Percentiles rank a stretch among this genome's conserved stretches.
Evolutionary conservation across 1,140 invertebrate species (phyloP).

Genomic region (Scaptomyza hsui): DNA sequence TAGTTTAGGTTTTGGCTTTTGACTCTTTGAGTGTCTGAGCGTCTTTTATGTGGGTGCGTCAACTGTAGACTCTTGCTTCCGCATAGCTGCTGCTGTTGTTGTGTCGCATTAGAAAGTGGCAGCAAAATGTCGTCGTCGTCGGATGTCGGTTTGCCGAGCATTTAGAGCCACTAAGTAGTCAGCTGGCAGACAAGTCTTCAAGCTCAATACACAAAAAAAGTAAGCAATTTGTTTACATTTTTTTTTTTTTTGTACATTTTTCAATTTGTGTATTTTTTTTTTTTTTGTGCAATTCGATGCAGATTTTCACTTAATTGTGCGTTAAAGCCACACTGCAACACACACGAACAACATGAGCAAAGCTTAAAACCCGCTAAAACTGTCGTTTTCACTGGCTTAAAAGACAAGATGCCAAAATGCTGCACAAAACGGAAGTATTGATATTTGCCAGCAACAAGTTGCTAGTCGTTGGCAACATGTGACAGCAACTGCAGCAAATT

Average conservation of each 20-base stretch:
- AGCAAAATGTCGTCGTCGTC: conserved; percentile 31
- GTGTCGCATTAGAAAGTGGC: conserved; percentile 48
- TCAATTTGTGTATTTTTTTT: conserved; percentile 34
- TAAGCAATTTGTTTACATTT: conserved; percentile 22
- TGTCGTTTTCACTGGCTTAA: conserved; percentile 66
- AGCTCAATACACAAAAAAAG: not conserved
- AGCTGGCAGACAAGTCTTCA: conserved; percentile 6
- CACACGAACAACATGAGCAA: conserved; percentile 24
- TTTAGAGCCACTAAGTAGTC: conserved; percentile 34
- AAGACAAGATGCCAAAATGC: conserved; percentile 45
- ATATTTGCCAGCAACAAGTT: conserved; percentile 31
- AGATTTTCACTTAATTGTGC: conserved; percentile 78
- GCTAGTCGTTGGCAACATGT: conserved; percentile 25
- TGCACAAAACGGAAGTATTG: conserved; percentile 34
- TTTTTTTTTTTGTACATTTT: not conserved
- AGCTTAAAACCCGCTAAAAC: conserved; percentile 60
- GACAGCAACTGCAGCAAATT: conserved; percentile 7
- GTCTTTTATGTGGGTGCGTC: conserved; percentile 53
- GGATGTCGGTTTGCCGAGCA: conserved; percentile 3
- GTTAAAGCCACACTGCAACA: not conserved
- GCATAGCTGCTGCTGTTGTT: conserved; percentile 29
- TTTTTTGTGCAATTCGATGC: conserved; percentile 61
- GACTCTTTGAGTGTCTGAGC: not conserved
- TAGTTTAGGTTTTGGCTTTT: not conserved
- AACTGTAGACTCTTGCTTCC: conserved; percentile 25